Evolutionary conservation across 2,797 vertebrate genomes (phyloP), one percentile per base, ranked within the genome.

Genomic region (Alcedo quadribrachys): DNA sequence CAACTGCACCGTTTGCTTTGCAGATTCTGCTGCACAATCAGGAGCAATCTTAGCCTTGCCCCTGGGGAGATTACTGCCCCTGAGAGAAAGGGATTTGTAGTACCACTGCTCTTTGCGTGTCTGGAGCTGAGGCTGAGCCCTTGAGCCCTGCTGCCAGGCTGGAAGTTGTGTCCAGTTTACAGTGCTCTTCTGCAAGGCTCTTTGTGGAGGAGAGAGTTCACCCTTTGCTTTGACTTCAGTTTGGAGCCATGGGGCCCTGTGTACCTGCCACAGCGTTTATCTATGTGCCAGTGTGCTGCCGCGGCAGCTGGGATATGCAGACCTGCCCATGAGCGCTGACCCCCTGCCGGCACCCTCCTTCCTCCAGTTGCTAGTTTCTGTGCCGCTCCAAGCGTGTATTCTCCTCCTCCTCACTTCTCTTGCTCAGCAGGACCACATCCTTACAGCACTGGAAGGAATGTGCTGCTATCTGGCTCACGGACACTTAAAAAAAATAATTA

Each of bases 121-220:
- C 57, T 70, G 69, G 81, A 93, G 69, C 62, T 9, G 32, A 15
- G 60, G 42, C 79, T 42, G 84, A 70, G 79, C 35, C 32, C n/a
- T 60, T 42, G 84, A 70, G 79, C 35, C 32, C 33, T 60, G 60
- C 88, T 93, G 58, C 75, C 75, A 73, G 86, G 58, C 88, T 42
- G 73, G 63, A 33, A 79, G 87, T 71, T 50, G 48, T 12, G 69
- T 53, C 82, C 78, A 57, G 9, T 94, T 94, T 85, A 79, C 84
- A 91, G 51, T 30, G 51, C 28, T n/a, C 51, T 30, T 28, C 27
- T 53, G 27, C 11, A 53, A 87, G 58, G 43, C 51, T 37, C 30
- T 80, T 87, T 79, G 11, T 62, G 28, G 30, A 46, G 12, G 11
- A 8, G 22, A 16, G 30, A 58, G 18, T 3, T 3, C 6, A 0